A percentile compares a stretch with the other conserved stretches of the same genome.
Conservation (phyloP, 2,797 vertebrate genomes). For the Tauraco hartlaubi region DNA sequence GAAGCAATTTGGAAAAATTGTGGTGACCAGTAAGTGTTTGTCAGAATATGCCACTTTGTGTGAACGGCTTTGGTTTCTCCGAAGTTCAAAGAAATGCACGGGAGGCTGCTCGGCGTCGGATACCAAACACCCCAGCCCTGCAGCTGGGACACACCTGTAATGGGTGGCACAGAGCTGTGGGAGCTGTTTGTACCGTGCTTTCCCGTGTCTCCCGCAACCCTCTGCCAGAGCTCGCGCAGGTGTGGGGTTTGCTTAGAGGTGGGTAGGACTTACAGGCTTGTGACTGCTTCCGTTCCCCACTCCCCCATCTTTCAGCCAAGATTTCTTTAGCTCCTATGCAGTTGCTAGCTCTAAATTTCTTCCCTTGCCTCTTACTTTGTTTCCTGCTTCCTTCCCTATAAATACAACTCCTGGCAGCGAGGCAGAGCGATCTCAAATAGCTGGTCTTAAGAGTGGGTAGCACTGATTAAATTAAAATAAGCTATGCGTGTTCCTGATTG, state of each 20-base stretch:
- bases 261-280: rapidly evolving
- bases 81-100: neutral
- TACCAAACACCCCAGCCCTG: no score
- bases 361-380: neutral
- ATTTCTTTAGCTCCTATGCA: neutral
- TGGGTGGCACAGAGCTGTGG: neutral
- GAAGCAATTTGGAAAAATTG: neutral
- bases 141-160: rapidly evolving
- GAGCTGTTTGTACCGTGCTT: neutral
- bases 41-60: neutral
- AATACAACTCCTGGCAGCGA: neutral
- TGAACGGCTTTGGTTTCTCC: neutral
- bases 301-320: neutral
- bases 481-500: neutral
- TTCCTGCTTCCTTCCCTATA: neutral
- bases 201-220: neutral
- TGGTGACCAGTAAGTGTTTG: neutral
- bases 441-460: neutral
- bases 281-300: neutral
- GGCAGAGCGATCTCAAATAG: neutral
- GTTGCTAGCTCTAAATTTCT: neutral
- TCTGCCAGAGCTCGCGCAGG: rapidly evolving
- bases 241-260: neutral
- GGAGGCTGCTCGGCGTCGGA: rapidly evolving
- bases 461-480: neutral